Evolutionary conservation across 2,113 vertebrate genomes (phyloP).

Genomic region (Talpa occidentalis): DNA sequence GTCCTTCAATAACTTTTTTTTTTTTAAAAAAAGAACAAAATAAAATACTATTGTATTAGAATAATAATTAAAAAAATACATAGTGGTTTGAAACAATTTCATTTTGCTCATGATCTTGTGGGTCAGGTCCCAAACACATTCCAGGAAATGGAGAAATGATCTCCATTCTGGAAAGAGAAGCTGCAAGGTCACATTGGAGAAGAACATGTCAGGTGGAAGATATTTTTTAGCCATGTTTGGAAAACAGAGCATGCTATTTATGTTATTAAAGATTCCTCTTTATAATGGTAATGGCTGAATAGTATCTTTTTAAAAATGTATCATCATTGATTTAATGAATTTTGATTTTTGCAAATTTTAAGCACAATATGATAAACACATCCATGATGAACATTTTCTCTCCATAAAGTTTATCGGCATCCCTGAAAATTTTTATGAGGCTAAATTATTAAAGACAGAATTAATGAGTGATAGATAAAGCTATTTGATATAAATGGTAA

Average conservation of each 20-base stretch:
- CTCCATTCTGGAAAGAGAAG: background rate
- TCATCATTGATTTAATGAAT: slow-evolving; percentile 7
- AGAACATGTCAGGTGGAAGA: background rate
- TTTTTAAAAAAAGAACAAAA: too few relatives aligned
- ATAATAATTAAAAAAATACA: too few relatives aligned
- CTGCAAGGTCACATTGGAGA: background rate
- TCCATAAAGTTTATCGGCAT: slow-evolving; percentile 41
- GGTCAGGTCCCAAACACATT: background rate
- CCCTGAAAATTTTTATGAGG: slow-evolving; percentile 41
- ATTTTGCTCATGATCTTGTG: background rate
- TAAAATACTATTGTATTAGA: too few relatives aligned
- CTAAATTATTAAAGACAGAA: slow-evolving; percentile 17
- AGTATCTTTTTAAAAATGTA: background rate
- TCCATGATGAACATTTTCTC: slow-evolving; percentile 34
- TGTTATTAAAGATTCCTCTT: background rate
- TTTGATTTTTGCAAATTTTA: slow-evolving; percentile 11
- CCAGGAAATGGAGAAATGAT: background rate
- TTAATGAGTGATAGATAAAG: background rate
- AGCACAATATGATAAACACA: slow-evolving; percentile 36
- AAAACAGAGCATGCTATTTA: background rate
- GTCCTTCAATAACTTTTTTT: too few relatives aligned
- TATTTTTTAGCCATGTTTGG: background rate
- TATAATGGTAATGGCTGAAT: background rate
- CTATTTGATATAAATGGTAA: background rate
- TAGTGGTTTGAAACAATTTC: background rate